Percentiles rank a stretch among this genome's conserved stretches.
Evolutionary conservation across 2,797 vertebrate genomes (phyloP).

Genomic region (Enteromius thamalakanensis): DNA sequence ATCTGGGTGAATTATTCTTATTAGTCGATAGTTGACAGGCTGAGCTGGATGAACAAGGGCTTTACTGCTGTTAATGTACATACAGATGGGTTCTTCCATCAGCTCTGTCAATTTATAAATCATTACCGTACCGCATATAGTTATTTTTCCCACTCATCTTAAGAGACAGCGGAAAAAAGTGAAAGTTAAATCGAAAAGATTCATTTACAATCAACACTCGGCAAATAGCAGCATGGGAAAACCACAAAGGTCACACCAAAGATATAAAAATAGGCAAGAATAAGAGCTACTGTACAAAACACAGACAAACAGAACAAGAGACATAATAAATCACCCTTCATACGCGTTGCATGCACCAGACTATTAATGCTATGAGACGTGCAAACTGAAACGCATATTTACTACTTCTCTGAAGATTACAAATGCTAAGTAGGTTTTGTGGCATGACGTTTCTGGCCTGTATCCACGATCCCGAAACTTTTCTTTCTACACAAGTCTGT

Average conservation of each 20-base stretch:
- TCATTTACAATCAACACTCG: slow-evolving; percentile 67
- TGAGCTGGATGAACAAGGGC: not conserved
- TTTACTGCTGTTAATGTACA: slow-evolving; percentile 6
- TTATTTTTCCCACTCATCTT: slow-evolving; percentile 6
- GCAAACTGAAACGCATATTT: slow-evolving; percentile 66
- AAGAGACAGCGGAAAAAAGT: not conserved
- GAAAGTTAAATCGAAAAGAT: slow-evolving; percentile 53
- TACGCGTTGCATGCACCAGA: slow-evolving; percentile 53
- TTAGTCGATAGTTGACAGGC: not conserved
- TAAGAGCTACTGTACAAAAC: not conserved
- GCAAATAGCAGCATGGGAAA: slow-evolving; percentile 51
- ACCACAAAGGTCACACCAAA: slow-evolving; percentile 57
- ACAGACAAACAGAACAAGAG: slow-evolving; percentile 47
- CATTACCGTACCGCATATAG: not conserved
- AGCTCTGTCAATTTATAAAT: slow-evolving; percentile 6
- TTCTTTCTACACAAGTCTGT: not conserved
- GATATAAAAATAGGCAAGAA: not conserved
- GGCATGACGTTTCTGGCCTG: not conserved
- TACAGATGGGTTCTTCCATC: not conserved
- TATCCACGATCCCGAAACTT: not conserved
- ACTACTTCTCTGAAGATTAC: slow-evolving; percentile 37
- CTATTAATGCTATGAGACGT: slow-evolving; percentile 61
- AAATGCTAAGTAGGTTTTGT: not conserved
- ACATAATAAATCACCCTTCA: slow-evolving; percentile 61
- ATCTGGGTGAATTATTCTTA: not conserved